phyloP scores from a whole-genome alignment of 2,888 invertebrate genomes.

The Aphodius granarius region DNA sequence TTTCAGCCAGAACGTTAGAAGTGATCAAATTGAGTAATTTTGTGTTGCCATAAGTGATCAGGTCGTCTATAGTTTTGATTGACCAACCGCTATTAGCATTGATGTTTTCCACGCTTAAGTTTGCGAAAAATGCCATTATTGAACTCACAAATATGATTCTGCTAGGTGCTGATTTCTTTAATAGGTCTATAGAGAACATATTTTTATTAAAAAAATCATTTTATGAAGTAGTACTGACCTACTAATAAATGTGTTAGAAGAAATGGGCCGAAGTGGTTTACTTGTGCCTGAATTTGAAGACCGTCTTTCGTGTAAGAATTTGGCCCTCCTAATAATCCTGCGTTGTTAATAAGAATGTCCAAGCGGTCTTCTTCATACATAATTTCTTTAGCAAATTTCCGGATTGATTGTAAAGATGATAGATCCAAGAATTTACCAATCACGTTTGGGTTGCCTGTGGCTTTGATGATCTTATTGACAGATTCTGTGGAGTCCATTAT shows the following conservation, averaged over 20 bases:
- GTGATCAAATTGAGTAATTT: slow-evolving; percentile 47
- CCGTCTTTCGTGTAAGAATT: slow-evolving; percentile 61
- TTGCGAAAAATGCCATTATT: slow-evolving; percentile 42
- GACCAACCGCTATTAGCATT: slow-evolving; percentile 9
- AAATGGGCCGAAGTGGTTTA: slow-evolving; percentile 73
- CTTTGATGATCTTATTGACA: slow-evolving; percentile 42
- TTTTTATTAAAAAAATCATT: not conserved
- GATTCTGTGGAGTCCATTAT: slow-evolving; percentile 44
- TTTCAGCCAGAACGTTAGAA: slow-evolving; percentile 47
- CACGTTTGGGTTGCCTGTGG: slow-evolving; percentile 48
- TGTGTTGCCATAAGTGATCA: slow-evolving; percentile 45
- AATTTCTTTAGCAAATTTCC: slow-evolving; percentile 64
- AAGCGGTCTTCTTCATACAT: slow-evolving; percentile 57
- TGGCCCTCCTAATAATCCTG: slow-evolving; percentile 58
- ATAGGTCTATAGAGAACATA: slow-evolving; percentile 57
- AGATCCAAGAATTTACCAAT: slow-evolving; percentile 56
- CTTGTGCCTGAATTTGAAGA: slow-evolving; percentile 64
- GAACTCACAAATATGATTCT: slow-evolving; percentile 49
- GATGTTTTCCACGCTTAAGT: slow-evolving; percentile 39
- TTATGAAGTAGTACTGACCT: slow-evolving; percentile 44
- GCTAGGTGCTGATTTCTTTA: slow-evolving; percentile 48
- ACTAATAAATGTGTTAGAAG: slow-evolving; percentile 67
- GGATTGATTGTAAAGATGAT: slow-evolving; percentile 57
- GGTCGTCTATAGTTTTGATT: slow-evolving; percentile 2
- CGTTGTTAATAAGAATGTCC: slow-evolving; percentile 68